Conservation (phyloP, 1,140 invertebrate genomes). For the Drosophila bocki region DNA sequence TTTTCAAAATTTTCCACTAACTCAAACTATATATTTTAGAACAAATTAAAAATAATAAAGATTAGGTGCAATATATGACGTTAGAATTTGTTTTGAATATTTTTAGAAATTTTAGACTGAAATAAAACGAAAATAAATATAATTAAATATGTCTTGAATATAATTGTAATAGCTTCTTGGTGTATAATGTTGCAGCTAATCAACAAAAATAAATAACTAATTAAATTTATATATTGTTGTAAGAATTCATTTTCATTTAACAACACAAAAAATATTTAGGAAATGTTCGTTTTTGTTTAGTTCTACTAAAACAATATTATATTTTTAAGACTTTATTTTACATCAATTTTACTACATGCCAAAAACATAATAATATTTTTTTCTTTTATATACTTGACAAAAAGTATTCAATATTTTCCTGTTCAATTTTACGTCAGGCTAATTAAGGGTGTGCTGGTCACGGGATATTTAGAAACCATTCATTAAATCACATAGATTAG, state of each 20-base stretch:
- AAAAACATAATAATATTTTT: background rate
- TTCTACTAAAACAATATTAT: background rate
- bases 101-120: too few species aligned
- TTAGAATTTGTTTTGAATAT: background rate
- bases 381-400: background rate
- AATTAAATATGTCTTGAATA: background rate
- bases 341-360: too few species aligned
- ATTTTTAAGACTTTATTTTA: background rate
- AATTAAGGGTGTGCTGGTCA: constrained; percentile 2
- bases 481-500: constrained; percentile 31
- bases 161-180: background rate
- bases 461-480: constrained; percentile 7
- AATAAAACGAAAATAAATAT: background rate
- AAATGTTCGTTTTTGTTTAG: background rate
- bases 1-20: constrained; percentile 8
- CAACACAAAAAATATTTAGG: too few species aligned
- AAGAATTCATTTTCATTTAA: too few species aligned
- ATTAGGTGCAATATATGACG: background rate
- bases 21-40: background rate
- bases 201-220: background rate
- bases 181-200: background rate
- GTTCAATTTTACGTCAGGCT: background rate
- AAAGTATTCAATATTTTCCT: background rate
- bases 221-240: too few species aligned
- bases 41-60: background rate